Evolutionary conservation across 2,888 invertebrate genomes (phyloP), one percentile per base, ranked within the genome.

Genomic region (Ophioninae sp.): DNA sequence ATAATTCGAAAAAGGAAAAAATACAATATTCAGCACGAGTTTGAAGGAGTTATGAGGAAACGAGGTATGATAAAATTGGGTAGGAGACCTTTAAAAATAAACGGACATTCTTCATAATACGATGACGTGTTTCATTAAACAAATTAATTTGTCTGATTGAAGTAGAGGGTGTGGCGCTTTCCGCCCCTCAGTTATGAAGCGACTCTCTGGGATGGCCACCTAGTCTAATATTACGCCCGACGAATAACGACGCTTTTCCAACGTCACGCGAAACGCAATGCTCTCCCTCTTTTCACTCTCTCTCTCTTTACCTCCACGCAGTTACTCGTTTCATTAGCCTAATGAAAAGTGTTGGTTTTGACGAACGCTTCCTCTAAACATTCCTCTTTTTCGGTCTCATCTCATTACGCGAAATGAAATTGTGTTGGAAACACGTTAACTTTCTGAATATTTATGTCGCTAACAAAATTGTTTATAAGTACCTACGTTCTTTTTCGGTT

Each of bases 91-190:
- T 51, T 51, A 17, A 67, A 76, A 68, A 68, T 67, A 59, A 59
- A 41, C n/a, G 59, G 20, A 17, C 6, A 30, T 37, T n/a, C 5
- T 30, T 37, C 13, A 56, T 69, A 69, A 69, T 58, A 37, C 61
- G 37, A 30, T 37, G 63, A 71, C 64, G 72, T 65, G 87, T 89
- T 88, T 87, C 87, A 87, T 90, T 89, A 87, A 87, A 87, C 87
- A 89, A 89, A 88, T 90, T 90, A 90, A 89, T 90, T 90, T 88
- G 86, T 87, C 88, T 90, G 89, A 90, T 90, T 90, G 90, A 90
- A 90, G 89, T 87, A 88, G 78, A 75, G 79, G 84, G 79, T 75
- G 78, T 65, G 81, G 30, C 71, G 56, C 67, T 82, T 72, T 51
- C 79, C 76, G 67, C 82, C 69, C 74, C 67, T 68, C 76, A 75